phyloP scores from a whole-genome alignment of 1,140 invertebrate genomes.

The Samia ricini region DNA sequence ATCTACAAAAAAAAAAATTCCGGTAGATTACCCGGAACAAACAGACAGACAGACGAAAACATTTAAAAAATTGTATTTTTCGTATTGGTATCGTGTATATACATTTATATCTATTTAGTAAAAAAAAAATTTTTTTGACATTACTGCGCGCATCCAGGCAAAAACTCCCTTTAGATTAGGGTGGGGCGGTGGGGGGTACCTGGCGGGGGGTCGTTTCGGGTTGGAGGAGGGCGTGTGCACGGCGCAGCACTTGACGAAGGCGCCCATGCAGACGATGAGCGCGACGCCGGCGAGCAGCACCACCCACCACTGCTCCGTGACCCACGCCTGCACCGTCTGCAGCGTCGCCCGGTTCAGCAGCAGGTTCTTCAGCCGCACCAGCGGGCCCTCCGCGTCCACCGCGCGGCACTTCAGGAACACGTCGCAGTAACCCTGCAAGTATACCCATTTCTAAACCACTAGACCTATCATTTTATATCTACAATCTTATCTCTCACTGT shows the following conservation, averaged over 20 bases:
- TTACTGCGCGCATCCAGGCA: too few species aligned
- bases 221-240: conserved; percentile 99
- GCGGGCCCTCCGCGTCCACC: conserved; percentile 98
- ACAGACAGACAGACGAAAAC: too few species aligned
- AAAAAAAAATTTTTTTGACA: too few species aligned
- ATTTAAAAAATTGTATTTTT: too few species aligned
- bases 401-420: conserved; percentile 98
- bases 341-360: conserved; percentile 96
- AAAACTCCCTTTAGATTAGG: conserved; percentile 79
- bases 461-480: too few species aligned
- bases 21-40: too few species aligned
- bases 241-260: conserved; percentile 99
- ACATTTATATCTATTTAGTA: too few species aligned
- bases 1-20: too few species aligned
- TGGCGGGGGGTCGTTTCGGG: conserved; percentile 87
- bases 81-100: too few species aligned
- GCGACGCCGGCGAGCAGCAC: conserved; percentile 94
- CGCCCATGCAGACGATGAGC: conserved; percentile 96
- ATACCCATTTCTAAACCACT: background rate
- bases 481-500: too few species aligned
- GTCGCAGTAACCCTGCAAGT: conserved; percentile 94
- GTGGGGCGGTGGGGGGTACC: background rate
- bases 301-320: conserved; percentile 98
- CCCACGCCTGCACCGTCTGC: conserved; percentile 90
- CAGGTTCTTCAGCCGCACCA: conserved; percentile 97